Base-by-base conservation (phyloP, 1,140 invertebrate genomes). In the Lethrus apterus region DNA sequence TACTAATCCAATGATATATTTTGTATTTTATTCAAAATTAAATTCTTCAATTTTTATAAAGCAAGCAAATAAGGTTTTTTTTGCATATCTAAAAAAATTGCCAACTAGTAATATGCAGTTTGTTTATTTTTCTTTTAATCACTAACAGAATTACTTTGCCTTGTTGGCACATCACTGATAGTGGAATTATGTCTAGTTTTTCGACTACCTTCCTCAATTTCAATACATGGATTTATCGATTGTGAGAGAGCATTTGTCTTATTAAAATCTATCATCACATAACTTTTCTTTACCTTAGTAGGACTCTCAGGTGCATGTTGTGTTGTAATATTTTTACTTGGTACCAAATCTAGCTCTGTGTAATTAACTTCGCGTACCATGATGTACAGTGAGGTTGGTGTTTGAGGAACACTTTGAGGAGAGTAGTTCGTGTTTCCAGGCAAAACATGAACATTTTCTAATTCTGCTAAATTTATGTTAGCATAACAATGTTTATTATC, bases 241-340 rank as follows among this genome's bases (percentile, higher is more conserved):
- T 82, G 70, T 7, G 81, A 84, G n/a, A 95, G 70, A 10, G 91
- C 91, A 19, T 81, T 83, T 1, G 92, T 95, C 66, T 87, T 89
- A 58, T 93, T 83, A 66, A 95, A 94, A 69, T 96, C 93, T 46
- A 96, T 96, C 0, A 84, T 90, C 7, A 89, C 90, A 60, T 95
- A 96, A 33, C 87, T 85, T 58, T 86, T 80, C 29, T 75, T 70
- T 9, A 71, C 62, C 18, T 73, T 74, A 3, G 68, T 71, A 0
- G 76, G 74, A 35, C 74, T 78, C 4, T 75, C 73, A 3, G 76
- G 73, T 2, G 73, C 67, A 8, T 65, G 57, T 3, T 62, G 57
- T 24, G 21, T 45, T 1, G 54, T 45, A 8, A 50, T 50, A 46
- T 45, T 60, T 30, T 66, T 68, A 41, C 68, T 65, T 44, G 52